Evolutionary conservation across 2,797 vertebrate genomes (phyloP).

Genomic region (Poecilia gillii): DNA sequence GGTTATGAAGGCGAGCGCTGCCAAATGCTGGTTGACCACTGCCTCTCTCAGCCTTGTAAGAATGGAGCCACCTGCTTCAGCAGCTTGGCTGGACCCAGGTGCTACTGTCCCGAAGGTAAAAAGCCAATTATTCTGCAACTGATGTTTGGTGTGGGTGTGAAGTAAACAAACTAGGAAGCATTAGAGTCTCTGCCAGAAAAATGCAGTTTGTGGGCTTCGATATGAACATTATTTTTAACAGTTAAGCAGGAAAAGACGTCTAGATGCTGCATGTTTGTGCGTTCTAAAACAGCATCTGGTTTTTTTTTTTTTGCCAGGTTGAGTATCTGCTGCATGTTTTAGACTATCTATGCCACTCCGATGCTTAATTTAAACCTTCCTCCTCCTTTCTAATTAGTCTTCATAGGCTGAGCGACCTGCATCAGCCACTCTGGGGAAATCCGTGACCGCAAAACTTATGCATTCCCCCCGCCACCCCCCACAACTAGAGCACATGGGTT

Average conservation of each 20-base stretch:
- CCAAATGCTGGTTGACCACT: constrained; percentile 90
- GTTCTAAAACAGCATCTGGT: constrained; percentile 9
- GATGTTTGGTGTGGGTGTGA: constrained; percentile 2
- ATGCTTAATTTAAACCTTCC: constrained; percentile 77
- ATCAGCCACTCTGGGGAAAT: constrained; percentile 63
- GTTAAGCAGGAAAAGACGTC: not conserved
- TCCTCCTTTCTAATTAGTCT: constrained; percentile 76
- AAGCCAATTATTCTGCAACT: constrained; percentile 5
- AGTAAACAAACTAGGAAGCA: constrained; percentile 7
- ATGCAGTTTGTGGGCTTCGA: not conserved
- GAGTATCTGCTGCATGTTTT: constrained; percentile 33
- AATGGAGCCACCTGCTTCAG: constrained; percentile 92
- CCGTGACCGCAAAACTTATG: constrained; percentile 55
- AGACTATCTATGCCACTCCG: constrained; percentile 76
- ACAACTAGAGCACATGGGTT: constrained; percentile 41
- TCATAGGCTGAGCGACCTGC: constrained; percentile 55
- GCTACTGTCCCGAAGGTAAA: constrained; percentile 93
- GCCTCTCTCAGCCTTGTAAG: constrained; percentile 88
- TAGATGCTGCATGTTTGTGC: not conserved
- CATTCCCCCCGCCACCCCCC: constrained; percentile 26
- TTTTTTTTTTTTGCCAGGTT: constrained; percentile 30
- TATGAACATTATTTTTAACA: not conserved
- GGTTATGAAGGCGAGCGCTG: constrained; percentile 93
- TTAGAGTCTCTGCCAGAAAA: constrained; percentile 8
- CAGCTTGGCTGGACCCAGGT: constrained; percentile 86